Base-by-base conservation (phyloP, 2,113 vertebrate genomes). In the Triplophysa dalaica region DNA sequence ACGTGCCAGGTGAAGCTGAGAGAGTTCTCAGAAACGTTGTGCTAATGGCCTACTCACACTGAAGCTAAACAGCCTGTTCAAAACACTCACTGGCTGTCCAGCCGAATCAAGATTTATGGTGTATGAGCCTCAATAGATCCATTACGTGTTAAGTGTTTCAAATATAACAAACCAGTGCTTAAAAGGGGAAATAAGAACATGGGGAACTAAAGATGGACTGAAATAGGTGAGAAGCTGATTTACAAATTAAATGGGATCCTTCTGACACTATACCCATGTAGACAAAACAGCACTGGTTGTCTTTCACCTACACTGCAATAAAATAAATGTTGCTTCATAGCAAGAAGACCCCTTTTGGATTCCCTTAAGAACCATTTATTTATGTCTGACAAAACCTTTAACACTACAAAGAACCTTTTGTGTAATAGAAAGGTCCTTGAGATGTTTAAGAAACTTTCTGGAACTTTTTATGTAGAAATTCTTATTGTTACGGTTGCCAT, bases 1-100 rank as follows among this genome's bases (percentile, higher is more conserved):
- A 92, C 87, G 86, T 91, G 90, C 86, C 70, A 75, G 66, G 68
- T 83, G 70, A 76, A 83, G 58, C 65, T 69, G 45, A 24, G 12
- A 22, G 58, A 75, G 56, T 60, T 45, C 68, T 61, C 50, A n/a
- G n/a, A 66, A 63, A 56, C 60, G 68, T 8, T 22, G 56, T 2
- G 61, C 79, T 83, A 63, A 84, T 78, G 61, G 61, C 24, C 50
- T 65, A 48, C 61, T 64, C 50, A 21, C 21, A 29, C 4, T 4
- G 9, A 11, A 29, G 52, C 48, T 60, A 21, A 48, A 13, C 56
- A 73, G 19, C 26, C 52, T 22, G 24, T 60, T n/a, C 60, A 3
- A 22, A 29, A 38, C 26, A 8, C 72, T 75, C 19, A 63, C 38
- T 62, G 38, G 11, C 62, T 75, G 56, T 26, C 43, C 72, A 75